A percentile compares a stretch with the other conserved stretches of the same genome.
Evolutionary conservation across 2,113 vertebrate genomes (phyloP).

Genomic region (Egretta garzetta): DNA sequence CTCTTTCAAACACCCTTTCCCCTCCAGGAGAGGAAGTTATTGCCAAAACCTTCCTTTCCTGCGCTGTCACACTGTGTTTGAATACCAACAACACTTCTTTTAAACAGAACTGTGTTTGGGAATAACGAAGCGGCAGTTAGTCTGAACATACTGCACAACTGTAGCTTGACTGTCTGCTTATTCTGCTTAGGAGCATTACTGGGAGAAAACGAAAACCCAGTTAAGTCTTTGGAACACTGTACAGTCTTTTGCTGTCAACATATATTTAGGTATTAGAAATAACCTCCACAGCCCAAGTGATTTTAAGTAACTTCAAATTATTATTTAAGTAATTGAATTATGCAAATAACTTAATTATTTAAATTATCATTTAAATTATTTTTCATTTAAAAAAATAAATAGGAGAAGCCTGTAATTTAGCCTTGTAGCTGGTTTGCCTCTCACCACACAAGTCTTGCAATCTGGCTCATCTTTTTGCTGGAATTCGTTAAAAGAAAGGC

Average conservation of each 20-base stretch:
- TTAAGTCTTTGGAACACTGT: not conserved
- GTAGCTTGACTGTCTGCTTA: not conserved
- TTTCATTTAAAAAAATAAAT: not conserved
- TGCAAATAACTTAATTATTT: not conserved
- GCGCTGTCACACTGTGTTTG: not conserved
- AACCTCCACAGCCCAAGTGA: not conserved
- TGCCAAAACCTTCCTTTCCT: not conserved
- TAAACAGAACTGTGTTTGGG: not conserved
- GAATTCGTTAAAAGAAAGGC: conserved; percentile 76
- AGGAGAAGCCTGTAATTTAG: not conserved
- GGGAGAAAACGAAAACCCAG: not conserved
- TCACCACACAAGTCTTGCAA: conserved; percentile 1
- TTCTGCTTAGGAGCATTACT: not conserved
- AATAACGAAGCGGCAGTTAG: not conserved
- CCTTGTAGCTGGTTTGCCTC: not conserved
- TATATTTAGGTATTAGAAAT: not conserved
- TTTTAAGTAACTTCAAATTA: not conserved
- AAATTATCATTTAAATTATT: not conserved
- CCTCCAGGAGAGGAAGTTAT: not conserved
- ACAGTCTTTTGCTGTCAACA: not conserved
- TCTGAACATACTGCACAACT: not conserved
- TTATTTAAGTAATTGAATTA: not conserved
- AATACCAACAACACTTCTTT: not conserved
- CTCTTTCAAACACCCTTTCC: not conserved
- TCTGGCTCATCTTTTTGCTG: conserved; percentile 44